Conservation (phyloP, 2,888 invertebrate genomes). For the Pycnomerus fuliginosus region DNA sequence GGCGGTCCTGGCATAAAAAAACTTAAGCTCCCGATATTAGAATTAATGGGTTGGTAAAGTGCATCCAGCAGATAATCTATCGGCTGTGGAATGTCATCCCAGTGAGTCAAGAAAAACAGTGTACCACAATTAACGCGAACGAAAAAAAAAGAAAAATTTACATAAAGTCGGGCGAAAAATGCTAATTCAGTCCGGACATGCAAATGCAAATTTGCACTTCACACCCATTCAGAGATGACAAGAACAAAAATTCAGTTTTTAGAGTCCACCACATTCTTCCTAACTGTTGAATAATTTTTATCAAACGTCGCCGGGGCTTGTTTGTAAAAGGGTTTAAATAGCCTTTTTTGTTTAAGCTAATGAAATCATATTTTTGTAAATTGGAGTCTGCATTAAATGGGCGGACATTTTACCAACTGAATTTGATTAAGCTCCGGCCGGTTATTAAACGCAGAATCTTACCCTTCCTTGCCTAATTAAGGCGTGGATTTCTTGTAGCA, state of each 20-base stretch:
- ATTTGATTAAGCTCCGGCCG: constrained; percentile 2
- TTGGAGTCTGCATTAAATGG: constrained; percentile 8
- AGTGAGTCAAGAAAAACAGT: too few species aligned
- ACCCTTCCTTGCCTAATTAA: too few species aligned
- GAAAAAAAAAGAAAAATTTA: constrained; percentile 5
- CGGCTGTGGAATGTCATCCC: too few species aligned
- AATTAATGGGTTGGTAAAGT: too few species aligned
- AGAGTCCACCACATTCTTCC: constrained; percentile 17
- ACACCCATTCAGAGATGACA: constrained; percentile 16
- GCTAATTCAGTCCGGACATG: constrained; percentile 29
- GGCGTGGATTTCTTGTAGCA: too few species aligned
- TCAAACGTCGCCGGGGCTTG: constrained; percentile 13
- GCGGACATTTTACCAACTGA: constrained; percentile 5
- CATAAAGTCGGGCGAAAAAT: constrained; percentile 25
- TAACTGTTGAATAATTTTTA: constrained; percentile 19
- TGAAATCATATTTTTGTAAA: constrained; percentile 24
- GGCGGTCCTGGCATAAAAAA: neutral
- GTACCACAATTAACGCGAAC: neutral
- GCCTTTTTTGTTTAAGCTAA: constrained; percentile 21
- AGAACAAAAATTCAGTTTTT: constrained; percentile 7
- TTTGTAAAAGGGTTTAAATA: constrained; percentile 21
- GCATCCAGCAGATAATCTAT: too few species aligned
- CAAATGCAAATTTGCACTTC: constrained; percentile 29
- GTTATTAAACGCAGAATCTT: too few species aligned
- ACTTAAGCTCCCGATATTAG: neutral